These are phyloP conservation scores for Aporophyla lueneburgensis DNA, from an alignment of 2,888 invertebrate genomes.

Conservation along the genomic window DNA sequence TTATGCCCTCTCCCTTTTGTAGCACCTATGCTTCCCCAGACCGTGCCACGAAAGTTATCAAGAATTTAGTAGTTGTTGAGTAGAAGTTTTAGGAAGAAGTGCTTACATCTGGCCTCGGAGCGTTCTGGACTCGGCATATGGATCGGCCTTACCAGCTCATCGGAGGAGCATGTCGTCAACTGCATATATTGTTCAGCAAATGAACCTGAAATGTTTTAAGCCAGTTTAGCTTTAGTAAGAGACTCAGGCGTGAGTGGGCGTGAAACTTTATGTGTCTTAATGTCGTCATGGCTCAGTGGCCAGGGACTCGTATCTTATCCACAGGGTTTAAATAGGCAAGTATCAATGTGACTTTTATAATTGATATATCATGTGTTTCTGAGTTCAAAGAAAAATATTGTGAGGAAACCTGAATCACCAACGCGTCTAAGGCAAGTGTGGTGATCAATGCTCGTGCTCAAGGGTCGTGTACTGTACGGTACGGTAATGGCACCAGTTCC, in stretches of 20 bases:
- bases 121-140: constrained; percentile 49
- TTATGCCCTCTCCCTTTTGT: not conserved
- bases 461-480: not conserved
- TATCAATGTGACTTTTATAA: not conserved
- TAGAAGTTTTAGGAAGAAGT: not conserved
- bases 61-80: not conserved
- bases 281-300: not conserved
- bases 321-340: not conserved
- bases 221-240: not conserved
- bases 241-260: not conserved
- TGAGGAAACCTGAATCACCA: no score
- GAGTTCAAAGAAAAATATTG: no score
- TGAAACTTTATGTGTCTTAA: not conserved
- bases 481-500: not conserved
- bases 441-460: not conserved
- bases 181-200: constrained; percentile 76
- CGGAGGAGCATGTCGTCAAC: constrained; percentile 74
- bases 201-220: constrained; percentile 53
- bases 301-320: not conserved
- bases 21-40: not conserved
- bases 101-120: constrained; percentile 69
- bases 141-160: constrained; percentile 65
- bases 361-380: not conserved
- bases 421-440: no score
- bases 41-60: not conserved